Evolutionary conservation across 1,140 invertebrate genomes (phyloP), one percentile per base, ranked within the genome.

Genomic region (Panonychus citri): DNA sequence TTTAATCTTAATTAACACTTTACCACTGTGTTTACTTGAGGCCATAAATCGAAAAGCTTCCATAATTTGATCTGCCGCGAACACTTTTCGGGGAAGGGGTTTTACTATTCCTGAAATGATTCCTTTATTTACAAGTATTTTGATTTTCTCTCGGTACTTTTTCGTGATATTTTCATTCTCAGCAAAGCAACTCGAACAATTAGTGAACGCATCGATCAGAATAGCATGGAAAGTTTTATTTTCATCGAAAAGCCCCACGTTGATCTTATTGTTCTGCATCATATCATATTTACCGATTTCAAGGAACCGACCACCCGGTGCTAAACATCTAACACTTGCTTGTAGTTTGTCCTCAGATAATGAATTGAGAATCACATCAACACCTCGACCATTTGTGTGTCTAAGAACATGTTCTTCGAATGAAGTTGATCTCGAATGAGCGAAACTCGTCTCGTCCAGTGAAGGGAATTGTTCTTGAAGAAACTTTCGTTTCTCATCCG

Each of bases 241-340:
- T 46, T 96, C 95, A 66, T 90, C 93, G 61, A 95, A 70, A 71
- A 39, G 50, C 26, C 24, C 62, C 64, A 64, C 62, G 73, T 72
- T 73, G 54, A 95, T 66, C 3, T 78, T 69, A 10, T 76, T 80
- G 67, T 96, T 86, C 63, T 89, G 90, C 7, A 85, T 86, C 27
- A 96, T 70, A 73, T 97, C 90, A 60, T 82, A 87, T 71, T 97
- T 97, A 59, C 91, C 93, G 64, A 97, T 96, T 73, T 97, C 93
- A 27, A 94, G 73, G 73, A 96, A 97, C 34, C 88, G 77, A 30
- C 89, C 91, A 65, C 88, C 83, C 42, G 79, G 72, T 0, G 85
- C 86, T 34, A 96, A 69, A 67, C 91, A 90, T 57, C 88, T 76
- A 8, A 96, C 71, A 55, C 86, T 88, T 2, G 90, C 90, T 68